Percentiles rank a stretch among this genome's conserved stretches.
These are phyloP conservation scores for Tragelaphus strepsiceros DNA, from an alignment of 2,113 vertebrate species.

Conservation along the genomic window DNA sequence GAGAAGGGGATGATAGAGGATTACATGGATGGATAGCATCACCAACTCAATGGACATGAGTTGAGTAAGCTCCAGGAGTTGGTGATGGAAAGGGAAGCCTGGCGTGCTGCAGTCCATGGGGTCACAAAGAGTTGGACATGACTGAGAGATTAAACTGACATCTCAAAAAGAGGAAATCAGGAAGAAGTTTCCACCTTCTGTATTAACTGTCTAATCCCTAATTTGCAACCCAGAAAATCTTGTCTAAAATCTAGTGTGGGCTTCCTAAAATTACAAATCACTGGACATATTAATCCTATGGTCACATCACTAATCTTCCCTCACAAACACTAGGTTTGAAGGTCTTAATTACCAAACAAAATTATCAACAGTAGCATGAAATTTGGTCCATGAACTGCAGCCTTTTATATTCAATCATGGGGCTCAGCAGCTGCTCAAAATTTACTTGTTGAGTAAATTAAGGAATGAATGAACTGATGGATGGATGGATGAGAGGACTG, in stretches of 20 bases:
- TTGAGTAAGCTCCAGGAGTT: not conserved
- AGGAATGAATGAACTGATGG: not conserved
- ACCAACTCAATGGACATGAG: not conserved
- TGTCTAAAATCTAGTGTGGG: constrained; percentile 27
- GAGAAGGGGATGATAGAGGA: not conserved
- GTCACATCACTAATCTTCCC: not conserved
- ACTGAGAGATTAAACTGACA: not conserved
- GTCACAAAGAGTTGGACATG: not conserved
- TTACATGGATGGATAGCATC: not conserved
- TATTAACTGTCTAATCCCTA: too few species aligned
- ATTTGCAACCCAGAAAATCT: not conserved
- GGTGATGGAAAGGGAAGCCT: not conserved
- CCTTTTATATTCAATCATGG: not conserved
- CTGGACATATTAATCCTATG: not conserved
- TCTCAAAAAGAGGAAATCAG: not conserved
- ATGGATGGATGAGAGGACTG: not conserved
- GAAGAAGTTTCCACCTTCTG: not conserved
- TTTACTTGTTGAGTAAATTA: not conserved
- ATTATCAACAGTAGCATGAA: not conserved
- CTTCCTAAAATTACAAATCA: constrained; percentile 4
- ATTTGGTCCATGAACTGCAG: not conserved
- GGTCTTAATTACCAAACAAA: not conserved
- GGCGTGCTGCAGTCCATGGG: not conserved
- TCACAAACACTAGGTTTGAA: not conserved
- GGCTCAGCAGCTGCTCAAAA: not conserved